These are phyloP conservation scores for Lydus trimaculatus DNA, from an alignment of 2,888 invertebrate genomes.

Conservation along the genomic window DNA sequence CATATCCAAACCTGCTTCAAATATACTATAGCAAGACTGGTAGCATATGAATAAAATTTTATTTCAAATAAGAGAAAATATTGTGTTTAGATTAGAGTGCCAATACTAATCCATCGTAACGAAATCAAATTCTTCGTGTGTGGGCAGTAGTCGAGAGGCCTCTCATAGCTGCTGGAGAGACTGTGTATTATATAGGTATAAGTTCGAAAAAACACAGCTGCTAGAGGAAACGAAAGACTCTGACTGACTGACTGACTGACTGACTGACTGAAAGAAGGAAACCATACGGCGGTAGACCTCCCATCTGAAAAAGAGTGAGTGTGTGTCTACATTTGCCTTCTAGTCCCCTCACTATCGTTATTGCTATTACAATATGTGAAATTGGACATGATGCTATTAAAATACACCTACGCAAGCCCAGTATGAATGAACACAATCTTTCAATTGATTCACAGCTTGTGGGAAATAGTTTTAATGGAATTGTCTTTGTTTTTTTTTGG, in stretches of 20 bases:
- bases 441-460: constrained; percentile 31
- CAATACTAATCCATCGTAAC: constrained; percentile 4
- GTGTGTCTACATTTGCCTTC: not conserved
- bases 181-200: constrained; percentile 2
- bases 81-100: not conserved
- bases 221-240: constrained; percentile 16
- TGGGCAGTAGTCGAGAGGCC: constrained; percentile 10
- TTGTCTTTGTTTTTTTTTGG: not conserved
- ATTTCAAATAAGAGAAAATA: not conserved
- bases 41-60: not conserved
- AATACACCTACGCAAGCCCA: constrained; percentile 28
- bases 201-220: constrained; percentile 23
- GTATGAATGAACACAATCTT: constrained; percentile 28
- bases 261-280: constrained; percentile 6
- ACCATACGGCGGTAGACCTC: constrained; percentile 20
- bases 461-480: not conserved
- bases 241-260: constrained; percentile 4
- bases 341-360: not conserved
- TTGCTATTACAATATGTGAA: constrained; percentile 2
- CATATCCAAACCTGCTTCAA: not conserved
- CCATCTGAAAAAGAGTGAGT: constrained; percentile 17
- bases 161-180: constrained; percentile 14
- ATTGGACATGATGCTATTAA: constrained; percentile 21
- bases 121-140: constrained; percentile 27
- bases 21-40: not conserved